These are phyloP conservation scores for Calameuta pallipes DNA, from an alignment of 2,888 invertebrate species.

Conservation along the genomic window DNA sequence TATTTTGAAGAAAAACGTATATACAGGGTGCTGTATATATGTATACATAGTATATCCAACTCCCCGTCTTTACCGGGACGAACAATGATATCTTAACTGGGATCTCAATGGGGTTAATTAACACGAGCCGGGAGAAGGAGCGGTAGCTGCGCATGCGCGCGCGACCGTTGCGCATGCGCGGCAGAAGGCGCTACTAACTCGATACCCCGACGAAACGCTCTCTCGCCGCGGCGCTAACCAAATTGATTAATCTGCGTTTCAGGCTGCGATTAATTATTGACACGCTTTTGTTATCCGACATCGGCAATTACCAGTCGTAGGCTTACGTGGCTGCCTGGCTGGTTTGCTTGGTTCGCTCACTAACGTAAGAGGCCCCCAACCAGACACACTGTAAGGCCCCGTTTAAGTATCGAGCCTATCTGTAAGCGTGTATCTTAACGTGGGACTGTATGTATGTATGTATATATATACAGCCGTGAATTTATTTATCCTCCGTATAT, in stretches of 20 bases:
- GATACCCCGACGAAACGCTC: slow-evolving; percentile 1
- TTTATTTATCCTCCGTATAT: not conserved
- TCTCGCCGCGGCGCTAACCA: slow-evolving; percentile 32
- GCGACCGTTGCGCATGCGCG: not conserved
- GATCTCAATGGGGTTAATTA: slow-evolving; percentile 61
- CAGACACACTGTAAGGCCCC: no score
- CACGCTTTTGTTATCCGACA: slow-evolving; percentile 56
- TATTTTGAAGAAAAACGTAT: not conserved
- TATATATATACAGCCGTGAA: not conserved
- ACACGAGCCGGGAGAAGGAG: slow-evolving; percentile 40
- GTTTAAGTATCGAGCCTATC: not conserved
- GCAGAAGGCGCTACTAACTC: not conserved
- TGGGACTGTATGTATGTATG: not conserved
- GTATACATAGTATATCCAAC: not conserved
- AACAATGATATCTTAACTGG: slow-evolving; percentile 54
- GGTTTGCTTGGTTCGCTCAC: not conserved
- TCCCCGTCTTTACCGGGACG: not conserved
- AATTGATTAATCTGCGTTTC: slow-evolving; percentile 58
- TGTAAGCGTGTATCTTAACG: not conserved
- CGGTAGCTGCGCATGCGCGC: slow-evolving; percentile 3
- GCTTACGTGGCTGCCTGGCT: not conserved
- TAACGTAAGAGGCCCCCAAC: not conserved
- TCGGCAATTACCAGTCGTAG: slow-evolving; percentile 46
- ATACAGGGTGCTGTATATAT: not conserved
- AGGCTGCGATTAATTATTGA: slow-evolving; percentile 59